These are phyloP conservation scores for Andricus curvator DNA, from an alignment of 2,888 invertebrate genomes.

Conservation along the genomic window DNA sequence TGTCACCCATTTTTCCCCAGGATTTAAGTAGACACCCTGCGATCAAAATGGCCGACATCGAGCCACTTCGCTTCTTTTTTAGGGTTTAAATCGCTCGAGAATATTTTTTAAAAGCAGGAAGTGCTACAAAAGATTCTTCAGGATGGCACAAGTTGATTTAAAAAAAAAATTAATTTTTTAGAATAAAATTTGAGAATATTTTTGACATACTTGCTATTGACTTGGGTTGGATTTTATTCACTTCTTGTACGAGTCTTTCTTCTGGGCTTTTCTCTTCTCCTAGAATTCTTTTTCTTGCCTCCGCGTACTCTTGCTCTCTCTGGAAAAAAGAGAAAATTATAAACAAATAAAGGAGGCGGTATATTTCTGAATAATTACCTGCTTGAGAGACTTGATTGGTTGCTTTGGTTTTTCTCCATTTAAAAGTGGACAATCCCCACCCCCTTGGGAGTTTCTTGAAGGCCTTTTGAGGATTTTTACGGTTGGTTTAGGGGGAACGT, in stretches of 20 bases:
- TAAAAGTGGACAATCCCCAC: constrained; percentile 80
- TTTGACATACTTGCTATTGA: not conserved
- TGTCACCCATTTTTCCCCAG: no score
- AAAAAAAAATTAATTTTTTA: no score
- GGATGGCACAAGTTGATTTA: no score
- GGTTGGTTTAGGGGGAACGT: constrained; percentile 88
- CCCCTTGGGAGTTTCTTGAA: constrained; percentile 77
- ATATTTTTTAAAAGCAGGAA: not conserved
- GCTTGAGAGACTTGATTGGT: constrained; percentile 90
- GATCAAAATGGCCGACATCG: no score
- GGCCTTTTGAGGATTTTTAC: constrained; percentile 91
- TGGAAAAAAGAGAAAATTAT: constrained; percentile 74
- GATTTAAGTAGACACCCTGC: no score
- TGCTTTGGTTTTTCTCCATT: constrained; percentile 86
- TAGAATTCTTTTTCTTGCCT: constrained; percentile 93
- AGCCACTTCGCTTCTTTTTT: no score
- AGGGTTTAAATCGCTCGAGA: not conserved
- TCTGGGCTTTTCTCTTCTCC: constrained; percentile 92
- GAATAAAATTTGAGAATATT: not conserved
- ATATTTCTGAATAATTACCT: constrained; percentile 64
- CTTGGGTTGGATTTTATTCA: constrained; percentile 77
- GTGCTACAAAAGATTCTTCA: no score
- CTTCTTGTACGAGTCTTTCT: constrained; percentile 78
- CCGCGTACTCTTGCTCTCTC: constrained; percentile 96
- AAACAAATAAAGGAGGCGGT: not conserved